Evolutionary conservation across 2,797 vertebrate genomes (phyloP).

Genomic region (Amphiprion clarkii): DNA sequence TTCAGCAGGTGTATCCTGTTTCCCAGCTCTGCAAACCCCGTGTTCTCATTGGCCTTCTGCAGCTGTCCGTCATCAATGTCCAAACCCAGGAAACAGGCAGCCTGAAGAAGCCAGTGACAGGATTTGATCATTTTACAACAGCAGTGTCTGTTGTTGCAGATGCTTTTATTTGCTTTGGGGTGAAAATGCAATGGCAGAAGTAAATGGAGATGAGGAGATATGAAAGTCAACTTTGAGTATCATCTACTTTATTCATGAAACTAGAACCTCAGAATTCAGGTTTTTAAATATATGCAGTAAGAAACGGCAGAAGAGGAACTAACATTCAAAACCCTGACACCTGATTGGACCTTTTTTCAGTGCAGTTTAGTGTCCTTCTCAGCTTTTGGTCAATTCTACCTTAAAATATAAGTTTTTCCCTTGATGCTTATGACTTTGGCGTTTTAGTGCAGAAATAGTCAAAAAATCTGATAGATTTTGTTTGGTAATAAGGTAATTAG

Average conservation of each 20-base stretch:
- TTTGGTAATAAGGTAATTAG: too few species aligned
- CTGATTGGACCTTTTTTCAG: too few species aligned
- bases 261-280: not conserved
- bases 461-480: too few species aligned
- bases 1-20: constrained; percentile 87
- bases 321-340: not conserved
- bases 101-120: constrained; percentile 71
- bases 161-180: not conserved
- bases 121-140: not conserved
- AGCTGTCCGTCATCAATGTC: constrained; percentile 90
- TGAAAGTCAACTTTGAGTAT: not conserved
- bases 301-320: not conserved
- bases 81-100: constrained; percentile 86
- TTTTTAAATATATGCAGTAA: not conserved
- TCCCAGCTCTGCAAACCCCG: constrained; percentile 84
- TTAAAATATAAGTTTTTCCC: too few species aligned
- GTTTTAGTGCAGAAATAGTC: too few species aligned
- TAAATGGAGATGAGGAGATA: not conserved
- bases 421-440: too few species aligned
- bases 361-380: not conserved
- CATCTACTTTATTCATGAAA: not conserved
- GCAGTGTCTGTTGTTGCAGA: not conserved
- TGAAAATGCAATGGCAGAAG: too few species aligned
- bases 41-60: constrained; percentile 86
- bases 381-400: too few species aligned